Base-by-base conservation (phyloP, 2,113 vertebrate genomes). In the Notiomystis cincta region DNA sequence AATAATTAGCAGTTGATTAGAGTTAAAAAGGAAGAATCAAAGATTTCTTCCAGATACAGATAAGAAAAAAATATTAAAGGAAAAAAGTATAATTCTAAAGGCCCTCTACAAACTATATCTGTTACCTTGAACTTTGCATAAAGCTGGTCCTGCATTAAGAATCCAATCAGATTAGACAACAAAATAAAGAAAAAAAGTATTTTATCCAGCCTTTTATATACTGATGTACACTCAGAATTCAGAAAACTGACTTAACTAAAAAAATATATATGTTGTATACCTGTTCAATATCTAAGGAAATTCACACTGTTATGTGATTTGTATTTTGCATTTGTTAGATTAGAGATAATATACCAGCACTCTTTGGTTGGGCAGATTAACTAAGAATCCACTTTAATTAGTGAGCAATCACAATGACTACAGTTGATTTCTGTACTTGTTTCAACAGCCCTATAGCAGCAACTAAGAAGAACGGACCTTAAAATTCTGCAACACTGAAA, bases 1-100 rank as follows among this genome's bases (percentile, higher is more conserved):
- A 94, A 96, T 83, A 96, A 96, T 97, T 87, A 96, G 35, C 42
- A 90, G 42, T 71, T 51, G 25, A 77, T 90, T 82, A 84, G 40
- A 76, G 37, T 91, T 93, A 83, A 83, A 91, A 93, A 54, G 10
- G 47, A 87, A 37, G 48, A 77, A 87, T 85, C 25, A 71, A 81
- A 94, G 24, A 37, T 78, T 83, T 93, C 78, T 95, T 94, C 67
- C 67, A 90, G 44, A 83, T 37, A 72, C 16, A 57, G 66, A 42
- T 38, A 61, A 71, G n/a, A 84, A 85, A 87, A 80, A 19, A 54
- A 27, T 42, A 71, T 54, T 87, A 89, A 76, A 54, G 27, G 33
- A 75, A 62, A 48, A 57, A 61, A 75, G 6, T 67, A 38, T 30
- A 51, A 75, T 88, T 94, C 58, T 96, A 82, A 94, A 81, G n/a